Base-by-base conservation (phyloP, 2,113 vertebrate genomes). In the Cyphomyrus discorhynchus region DNA sequence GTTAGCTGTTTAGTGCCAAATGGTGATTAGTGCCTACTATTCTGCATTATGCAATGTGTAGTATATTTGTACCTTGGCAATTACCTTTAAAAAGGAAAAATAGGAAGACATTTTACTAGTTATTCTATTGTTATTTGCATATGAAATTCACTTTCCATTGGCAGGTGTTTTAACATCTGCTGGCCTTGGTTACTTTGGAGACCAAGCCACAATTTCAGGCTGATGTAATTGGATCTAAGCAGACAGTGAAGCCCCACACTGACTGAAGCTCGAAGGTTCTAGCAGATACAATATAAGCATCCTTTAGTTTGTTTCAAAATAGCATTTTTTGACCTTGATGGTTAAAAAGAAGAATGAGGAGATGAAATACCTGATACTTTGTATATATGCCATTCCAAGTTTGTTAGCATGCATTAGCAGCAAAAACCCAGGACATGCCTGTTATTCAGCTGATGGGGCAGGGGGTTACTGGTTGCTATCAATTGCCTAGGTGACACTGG, bases 161-260 rank as follows among this genome's bases (percentile, higher is more conserved):
- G 39, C 74, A 42, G 74, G 15, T 7, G 35, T 80, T 42, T 42
- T 80, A 35, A 80, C 74, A 80, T 80, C 74, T 80, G n/a, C 35
- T 80, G 74, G 17, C 74, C 35, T 80, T 80, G 74, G 74, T 80
- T 80, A 80, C 74, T 80, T 80, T 80, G 74, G 74, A 80, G 35
- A 80, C 74, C 35, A 80, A 19, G 31, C 15, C 74, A 80, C 35
- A 80, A 17, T 19, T 21, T 80, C 74, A 80, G 15, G 35, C 31
- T 42, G 74, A 80, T 80, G 74, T 80, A 80, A 80, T 2, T 80
- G 35, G 74, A 80, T 80, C 35, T 80, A 80, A 39, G 74, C 31
- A 42, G 15, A 80, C 31, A 80, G 4, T 8, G 7, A 80, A 80
- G 74, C 35, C 31, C 31, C 74, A 80, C 31, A 17, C 35, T 42